Evolutionary conservation across 2,113 vertebrate species (phyloP).

Genomic region (Brachyhypopomus occidentalis): DNA sequence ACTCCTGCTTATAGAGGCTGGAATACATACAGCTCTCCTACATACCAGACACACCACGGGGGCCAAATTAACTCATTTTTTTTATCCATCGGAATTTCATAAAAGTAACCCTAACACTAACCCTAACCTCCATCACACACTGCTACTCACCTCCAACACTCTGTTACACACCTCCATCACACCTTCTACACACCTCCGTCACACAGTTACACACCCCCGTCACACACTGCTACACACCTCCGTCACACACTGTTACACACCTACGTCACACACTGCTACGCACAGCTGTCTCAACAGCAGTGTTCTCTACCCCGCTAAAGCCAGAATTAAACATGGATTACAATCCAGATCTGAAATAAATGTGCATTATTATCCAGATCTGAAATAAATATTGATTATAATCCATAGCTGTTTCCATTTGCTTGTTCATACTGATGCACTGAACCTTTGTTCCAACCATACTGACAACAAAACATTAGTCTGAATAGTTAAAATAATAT

Average conservation of each 20-base stretch:
- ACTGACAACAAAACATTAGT: background rate
- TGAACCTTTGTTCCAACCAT: background rate
- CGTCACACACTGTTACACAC: no score
- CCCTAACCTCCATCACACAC: no score
- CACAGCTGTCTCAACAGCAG: no score
- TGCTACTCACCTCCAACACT: no score
- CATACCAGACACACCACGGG: constrained; percentile 41
- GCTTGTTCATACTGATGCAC: constrained; percentile 1
- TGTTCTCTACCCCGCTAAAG: no score
- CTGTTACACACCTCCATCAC: no score
- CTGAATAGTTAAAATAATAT: constrained; percentile 24
- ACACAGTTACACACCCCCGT: no score
- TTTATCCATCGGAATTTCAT: constrained; percentile 41
- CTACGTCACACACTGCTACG: no score
- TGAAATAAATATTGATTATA: background rate
- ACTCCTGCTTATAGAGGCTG: constrained; percentile 37
- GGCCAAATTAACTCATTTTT: constrained; percentile 28
- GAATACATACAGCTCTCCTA: constrained; percentile 51
- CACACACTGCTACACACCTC: no score
- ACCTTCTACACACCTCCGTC: no score
- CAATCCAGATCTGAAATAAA: background rate
- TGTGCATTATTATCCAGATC: no score
- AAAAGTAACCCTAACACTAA: background rate
- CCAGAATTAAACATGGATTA: background rate
- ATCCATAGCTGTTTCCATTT: constrained; percentile 6